Evolutionary conservation across 2,797 vertebrate species (phyloP).

Genomic region (Lagodon rhomboides): DNA sequence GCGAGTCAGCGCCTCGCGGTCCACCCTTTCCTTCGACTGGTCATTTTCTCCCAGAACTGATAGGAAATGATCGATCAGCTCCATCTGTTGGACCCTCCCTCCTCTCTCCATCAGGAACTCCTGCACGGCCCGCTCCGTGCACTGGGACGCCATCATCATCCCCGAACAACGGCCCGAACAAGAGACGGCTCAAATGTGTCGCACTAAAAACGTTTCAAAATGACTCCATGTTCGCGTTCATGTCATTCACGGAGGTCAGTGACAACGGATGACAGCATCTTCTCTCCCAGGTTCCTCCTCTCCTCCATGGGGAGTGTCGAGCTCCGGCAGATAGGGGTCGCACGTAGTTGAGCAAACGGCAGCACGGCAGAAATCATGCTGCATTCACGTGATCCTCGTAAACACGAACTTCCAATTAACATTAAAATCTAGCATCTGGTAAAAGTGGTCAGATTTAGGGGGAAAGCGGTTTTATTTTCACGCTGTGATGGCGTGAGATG

Average conservation of each 20-base stretch:
- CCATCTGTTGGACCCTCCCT: constrained; percentile 89
- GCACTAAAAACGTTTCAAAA: constrained; percentile 26
- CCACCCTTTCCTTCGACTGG: constrained; percentile 73
- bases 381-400: constrained; percentile 30
- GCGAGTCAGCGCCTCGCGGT: constrained; percentile 84
- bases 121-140: constrained; percentile 86
- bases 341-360: constrained; percentile 49
- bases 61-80: constrained; percentile 91
- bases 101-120: constrained; percentile 88
- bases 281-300: constrained; percentile 52
- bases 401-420: accelerated
- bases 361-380: constrained; percentile 33
- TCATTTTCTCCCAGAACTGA: constrained; percentile 71
- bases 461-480: not conserved
- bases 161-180: not conserved
- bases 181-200: not conserved
- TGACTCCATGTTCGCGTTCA: constrained; percentile 30
- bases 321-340: constrained; percentile 75
- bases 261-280: constrained; percentile 74
- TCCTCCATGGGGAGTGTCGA: constrained; percentile 63
- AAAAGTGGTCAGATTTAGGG: not conserved
- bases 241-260: constrained; percentile 40
- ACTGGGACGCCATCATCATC: constrained; percentile 82
- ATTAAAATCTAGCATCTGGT: not conserved
- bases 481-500: not conserved